Conservation (phyloP, 2,113 vertebrate species). For the Austrofundulus limnaeus region DNA sequence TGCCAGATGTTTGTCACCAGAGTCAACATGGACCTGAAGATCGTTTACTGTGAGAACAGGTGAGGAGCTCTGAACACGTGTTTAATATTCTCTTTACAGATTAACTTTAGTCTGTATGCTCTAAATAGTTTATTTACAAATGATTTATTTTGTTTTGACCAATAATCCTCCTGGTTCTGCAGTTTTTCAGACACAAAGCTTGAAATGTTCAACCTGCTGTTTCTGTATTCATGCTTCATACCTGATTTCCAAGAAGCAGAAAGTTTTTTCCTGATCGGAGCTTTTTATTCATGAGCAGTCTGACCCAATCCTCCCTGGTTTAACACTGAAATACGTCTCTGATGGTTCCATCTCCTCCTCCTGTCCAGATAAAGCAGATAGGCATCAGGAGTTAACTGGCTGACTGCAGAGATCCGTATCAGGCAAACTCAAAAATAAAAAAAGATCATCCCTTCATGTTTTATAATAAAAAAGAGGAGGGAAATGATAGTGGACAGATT, state of each 20-base stretch:
- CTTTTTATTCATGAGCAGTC: slow-evolving; percentile 59
- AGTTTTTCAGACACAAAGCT: no score
- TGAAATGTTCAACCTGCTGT: not conserved
- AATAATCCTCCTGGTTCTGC: no score
- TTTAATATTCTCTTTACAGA: no score
- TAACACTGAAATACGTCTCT: slow-evolving; percentile 49
- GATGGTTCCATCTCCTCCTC: slow-evolving; percentile 51
- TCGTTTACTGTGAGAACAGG: slow-evolving; percentile 99
- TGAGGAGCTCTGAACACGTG: slow-evolving; percentile 55
- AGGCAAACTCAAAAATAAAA: slow-evolving; percentile 8
- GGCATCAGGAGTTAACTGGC: slow-evolving; percentile 56
- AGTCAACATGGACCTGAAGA: slow-evolving; percentile 99
- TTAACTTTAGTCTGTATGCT: not conserved
- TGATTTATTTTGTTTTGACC: no score
- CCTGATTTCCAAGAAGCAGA: not conserved
- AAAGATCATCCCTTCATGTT: slow-evolving; percentile 35
- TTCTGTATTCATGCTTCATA: slow-evolving; percentile 22
- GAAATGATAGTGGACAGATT: slow-evolving; percentile 59
- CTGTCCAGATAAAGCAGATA: slow-evolving; percentile 62
- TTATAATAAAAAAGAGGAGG: slow-evolving; percentile 44
- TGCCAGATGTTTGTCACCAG: slow-evolving; percentile 99
- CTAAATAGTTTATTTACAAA: no score
- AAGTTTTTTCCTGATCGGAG: slow-evolving; percentile 3
- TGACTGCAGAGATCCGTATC: slow-evolving; percentile 53
- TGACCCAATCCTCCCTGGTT: slow-evolving; percentile 54